phyloP scores from a whole-genome alignment of 2,113 vertebrate species.

The Progne subis region DNA sequence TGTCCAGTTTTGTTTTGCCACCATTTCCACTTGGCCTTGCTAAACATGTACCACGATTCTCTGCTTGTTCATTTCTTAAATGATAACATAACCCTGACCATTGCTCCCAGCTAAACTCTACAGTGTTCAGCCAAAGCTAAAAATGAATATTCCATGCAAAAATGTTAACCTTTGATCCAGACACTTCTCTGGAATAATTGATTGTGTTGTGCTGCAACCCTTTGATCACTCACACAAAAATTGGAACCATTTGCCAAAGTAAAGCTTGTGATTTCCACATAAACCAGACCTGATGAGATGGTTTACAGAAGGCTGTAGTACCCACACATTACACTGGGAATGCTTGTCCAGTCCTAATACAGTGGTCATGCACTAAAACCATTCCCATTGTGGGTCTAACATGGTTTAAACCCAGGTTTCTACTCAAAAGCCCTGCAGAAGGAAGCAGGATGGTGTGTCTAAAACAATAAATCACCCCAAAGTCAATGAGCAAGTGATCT shows the following conservation, averaged over 20 bases:
- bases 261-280: slow-evolving; percentile 34
- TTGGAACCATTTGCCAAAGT: slow-evolving; percentile 68
- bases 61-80: not conserved
- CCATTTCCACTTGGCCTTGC: not conserved
- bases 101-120: not conserved
- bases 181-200: slow-evolving; percentile 47
- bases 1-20: not conserved
- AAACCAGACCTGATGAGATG: slow-evolving; percentile 42
- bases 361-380: not conserved
- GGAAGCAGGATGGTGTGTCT: not conserved
- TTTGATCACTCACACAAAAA: slow-evolving; percentile 66
- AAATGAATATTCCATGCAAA: slow-evolving; percentile 60
- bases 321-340: not conserved
- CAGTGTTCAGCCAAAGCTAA: not conserved
- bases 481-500: not conserved
- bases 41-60: not conserved
- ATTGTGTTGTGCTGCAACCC: slow-evolving; percentile 26
- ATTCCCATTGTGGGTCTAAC: not conserved
- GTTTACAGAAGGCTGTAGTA: not conserved
- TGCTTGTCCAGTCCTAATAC: not conserved
- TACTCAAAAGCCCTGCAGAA: not conserved
- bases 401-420: not conserved
- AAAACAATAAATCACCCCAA: not conserved
- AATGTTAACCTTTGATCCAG: slow-evolving; percentile 66
- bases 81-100: not conserved